Evolutionary conservation across 2,113 vertebrate genomes (phyloP).

Genomic region (Shinisaurus crocodilurus): DNA sequence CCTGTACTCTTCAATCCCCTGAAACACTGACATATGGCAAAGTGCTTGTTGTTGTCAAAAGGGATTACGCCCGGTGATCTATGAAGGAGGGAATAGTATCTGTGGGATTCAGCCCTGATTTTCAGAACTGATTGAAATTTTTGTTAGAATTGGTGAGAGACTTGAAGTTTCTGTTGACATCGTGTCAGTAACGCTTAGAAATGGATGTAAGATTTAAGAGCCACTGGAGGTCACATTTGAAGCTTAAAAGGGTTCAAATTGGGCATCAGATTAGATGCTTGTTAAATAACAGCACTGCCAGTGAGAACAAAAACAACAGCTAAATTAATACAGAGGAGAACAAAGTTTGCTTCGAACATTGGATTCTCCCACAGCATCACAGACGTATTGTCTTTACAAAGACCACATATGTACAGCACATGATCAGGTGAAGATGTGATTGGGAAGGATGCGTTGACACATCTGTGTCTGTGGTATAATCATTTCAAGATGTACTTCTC

Average conservation of each 20-base stretch:
- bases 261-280: neutral
- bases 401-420: neutral
- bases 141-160: neutral
- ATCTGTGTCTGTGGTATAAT: slow-evolving; percentile 33
- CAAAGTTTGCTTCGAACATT: slow-evolving; percentile 10
- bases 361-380: slow-evolving; percentile 3
- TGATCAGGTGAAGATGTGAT: slow-evolving; percentile 32
- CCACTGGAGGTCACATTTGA: neutral
- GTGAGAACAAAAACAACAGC: neutral
- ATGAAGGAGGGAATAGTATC: neutral
- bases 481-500: slow-evolving; percentile 24
- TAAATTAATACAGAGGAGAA: neutral
- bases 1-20: neutral
- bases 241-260: neutral
- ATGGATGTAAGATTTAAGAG: neutral
- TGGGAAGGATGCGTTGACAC: slow-evolving; percentile 34
- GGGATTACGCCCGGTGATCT: neutral
- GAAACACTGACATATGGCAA: neutral
- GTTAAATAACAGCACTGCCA: neutral
- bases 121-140: neutral
- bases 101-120: neutral
- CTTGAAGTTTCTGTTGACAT: neutral
- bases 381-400: slow-evolving; percentile 10
- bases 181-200: neutral
- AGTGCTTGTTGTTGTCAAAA: neutral